phyloP scores from a whole-genome alignment of 2,888 invertebrate species.

The Cybosia mesomella region DNA sequence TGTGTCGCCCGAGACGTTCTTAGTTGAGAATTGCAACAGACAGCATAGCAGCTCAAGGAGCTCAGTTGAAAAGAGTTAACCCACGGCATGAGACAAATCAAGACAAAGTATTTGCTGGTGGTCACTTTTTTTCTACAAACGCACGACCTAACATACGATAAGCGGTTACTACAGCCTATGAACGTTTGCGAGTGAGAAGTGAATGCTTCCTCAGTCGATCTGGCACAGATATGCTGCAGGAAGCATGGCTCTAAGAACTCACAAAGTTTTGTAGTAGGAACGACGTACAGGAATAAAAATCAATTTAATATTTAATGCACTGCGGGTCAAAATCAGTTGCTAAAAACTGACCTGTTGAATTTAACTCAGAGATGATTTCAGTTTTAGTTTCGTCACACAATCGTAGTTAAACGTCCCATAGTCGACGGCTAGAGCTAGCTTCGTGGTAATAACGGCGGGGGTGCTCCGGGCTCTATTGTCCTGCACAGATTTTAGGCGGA shows the following conservation, averaged over 20 bases:
- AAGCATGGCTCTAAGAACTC: neutral
- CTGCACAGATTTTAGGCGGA: slow-evolving; percentile 21
- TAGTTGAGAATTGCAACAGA: too few relatives aligned
- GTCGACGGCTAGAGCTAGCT: slow-evolving; percentile 31
- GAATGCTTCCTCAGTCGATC: neutral
- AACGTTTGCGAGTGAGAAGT: neutral
- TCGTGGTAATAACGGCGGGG: slow-evolving; percentile 38
- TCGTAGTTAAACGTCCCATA: slow-evolving; percentile 19
- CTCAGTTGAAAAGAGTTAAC: neutral
- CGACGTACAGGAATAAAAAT: too few relatives aligned
- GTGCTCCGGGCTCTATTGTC: slow-evolving; percentile 7
- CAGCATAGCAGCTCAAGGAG: neutral
- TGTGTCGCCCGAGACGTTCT: too few relatives aligned
- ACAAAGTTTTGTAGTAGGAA: neutral
- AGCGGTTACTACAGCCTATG: too few relatives aligned
- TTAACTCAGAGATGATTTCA: neutral
- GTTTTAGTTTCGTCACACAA: neutral
- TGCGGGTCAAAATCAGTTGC: neutral
- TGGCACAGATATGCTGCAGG: neutral
- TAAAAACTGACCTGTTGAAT: neutral
- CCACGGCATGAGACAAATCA: neutral
- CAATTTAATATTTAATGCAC: neutral
- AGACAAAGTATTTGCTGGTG: too few relatives aligned
- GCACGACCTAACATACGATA: too few relatives aligned
- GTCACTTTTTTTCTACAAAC: too few relatives aligned